phyloP scores from a whole-genome alignment of 2,797 vertebrate species.

The Myotis myotis region DNA sequence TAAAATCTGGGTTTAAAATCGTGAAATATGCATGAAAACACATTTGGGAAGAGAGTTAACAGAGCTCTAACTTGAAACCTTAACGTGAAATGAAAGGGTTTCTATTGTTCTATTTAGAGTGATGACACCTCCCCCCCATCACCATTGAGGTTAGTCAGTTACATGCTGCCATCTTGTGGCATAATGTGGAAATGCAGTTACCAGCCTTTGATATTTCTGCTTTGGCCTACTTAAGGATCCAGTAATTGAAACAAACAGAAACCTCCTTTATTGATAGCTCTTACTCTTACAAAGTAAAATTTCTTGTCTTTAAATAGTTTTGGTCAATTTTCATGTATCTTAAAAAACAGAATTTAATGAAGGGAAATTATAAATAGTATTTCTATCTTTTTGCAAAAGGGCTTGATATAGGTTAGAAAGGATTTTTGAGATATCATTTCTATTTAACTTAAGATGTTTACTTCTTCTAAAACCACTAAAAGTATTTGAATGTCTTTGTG shows the following conservation, averaged over 20 bases:
- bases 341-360: constrained; percentile 4
- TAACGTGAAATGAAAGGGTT: constrained; percentile 26
- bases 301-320: background rate
- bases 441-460: background rate
- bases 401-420: background rate
- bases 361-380: background rate
- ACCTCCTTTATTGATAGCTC: background rate
- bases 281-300: background rate
- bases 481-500: background rate
- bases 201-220: background rate
- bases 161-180: constrained; percentile 86
- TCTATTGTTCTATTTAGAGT: constrained; percentile 71
- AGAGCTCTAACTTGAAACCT: background rate
- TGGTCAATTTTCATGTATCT: background rate
- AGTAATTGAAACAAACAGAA: background rate
- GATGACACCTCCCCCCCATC: constrained; percentile 13
- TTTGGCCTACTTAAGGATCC: background rate
- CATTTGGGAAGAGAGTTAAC: background rate
- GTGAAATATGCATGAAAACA: background rate
- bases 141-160: constrained; percentile 60
- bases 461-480: background rate
- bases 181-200: constrained; percentile 62
- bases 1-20: background rate
- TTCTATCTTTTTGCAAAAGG: constrained; percentile 19
- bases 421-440: background rate